Base-by-base conservation (phyloP, 2,888 invertebrate genomes). In the Spialia ferax region DNA sequence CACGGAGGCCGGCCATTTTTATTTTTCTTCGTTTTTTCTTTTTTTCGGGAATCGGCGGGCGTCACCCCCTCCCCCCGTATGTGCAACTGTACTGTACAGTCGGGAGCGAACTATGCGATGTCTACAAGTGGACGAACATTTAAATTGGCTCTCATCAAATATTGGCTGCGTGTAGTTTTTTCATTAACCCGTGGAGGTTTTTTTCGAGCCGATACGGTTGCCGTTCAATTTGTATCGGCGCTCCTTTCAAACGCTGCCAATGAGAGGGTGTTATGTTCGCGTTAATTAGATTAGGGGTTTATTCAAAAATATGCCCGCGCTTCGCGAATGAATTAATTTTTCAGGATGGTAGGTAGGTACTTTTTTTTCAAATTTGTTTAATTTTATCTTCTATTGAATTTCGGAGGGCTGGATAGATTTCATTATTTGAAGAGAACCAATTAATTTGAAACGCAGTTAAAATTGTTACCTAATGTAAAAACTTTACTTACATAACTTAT, bases 141-240 rank as follows among this genome's bases (percentile, higher is more conserved):
- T 91, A 92, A 93, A 93, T 93, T 93, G 93, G 91, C 90, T 88
- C 92, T 92, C 92, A 93, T 93, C 93, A 93, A 91, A 92, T 92
- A 93, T 93, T 93, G 92, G 90, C 89, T 89, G 88, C 87, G 82
- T 91, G 91, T 92, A 91, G 90, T 91, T 91, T 92, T 92, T 93
- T 90, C 89, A 92, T 90, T 91, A 91, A 83, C 89, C 86, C 84
- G 82, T 83, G 79, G 78, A 80, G 81, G 86, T 92, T 92, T 90
- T 89, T 87, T 79, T 79, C 77, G 74, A 73, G 71, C 79, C 79
- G 78, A 78, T 81, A 79, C 83, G 75, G 84, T 79, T 79, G 78
- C 78, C 75, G 77, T 81, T 85, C 86, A 83, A 86, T 86, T 85
- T 84, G 83, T 86, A 85, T 83, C 83, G 75, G 76, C 77, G 72